Evolutionary conservation across 1,140 invertebrate genomes (phyloP).

Genomic region (Idris sp.): DNA sequence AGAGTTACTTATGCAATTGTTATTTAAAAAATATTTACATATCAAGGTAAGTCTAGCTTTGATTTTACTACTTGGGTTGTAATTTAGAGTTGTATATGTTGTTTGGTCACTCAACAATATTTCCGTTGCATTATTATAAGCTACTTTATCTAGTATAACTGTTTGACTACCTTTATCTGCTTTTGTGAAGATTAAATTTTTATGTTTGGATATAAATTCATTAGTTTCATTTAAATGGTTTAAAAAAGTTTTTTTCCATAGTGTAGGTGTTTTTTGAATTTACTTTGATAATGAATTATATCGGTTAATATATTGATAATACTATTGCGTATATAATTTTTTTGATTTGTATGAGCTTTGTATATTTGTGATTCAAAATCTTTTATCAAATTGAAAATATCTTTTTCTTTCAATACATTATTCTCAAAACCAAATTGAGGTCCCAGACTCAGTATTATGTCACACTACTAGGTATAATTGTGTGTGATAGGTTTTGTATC

Average conservation of each 20-base stretch:
- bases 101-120: not conserved
- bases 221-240: not conserved
- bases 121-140: not conserved
- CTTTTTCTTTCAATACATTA: slow-evolving; percentile 1
- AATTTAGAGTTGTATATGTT: not conserved
- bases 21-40: slow-evolving; percentile 1
- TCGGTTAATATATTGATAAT: slow-evolving; percentile 7
- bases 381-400: slow-evolving; percentile 13
- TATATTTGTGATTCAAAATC: slow-evolving; percentile 10
- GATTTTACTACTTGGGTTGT: not conserved
- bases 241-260: not conserved
- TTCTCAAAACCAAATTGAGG: slow-evolving; percentile 10
- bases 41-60: not conserved
- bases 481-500: too few species aligned
- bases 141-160: not conserved
- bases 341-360: not conserved
- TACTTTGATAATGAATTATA: slow-evolving; percentile 2
- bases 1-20: too few species aligned
- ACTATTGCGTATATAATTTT: slow-evolving; percentile 12
- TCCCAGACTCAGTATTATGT: too few species aligned
- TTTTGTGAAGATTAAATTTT: not conserved
- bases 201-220: not conserved
- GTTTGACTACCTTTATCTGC: slow-evolving; percentile 2
- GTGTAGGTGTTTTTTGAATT: not conserved
- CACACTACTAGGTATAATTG: too few species aligned